Base-by-base conservation (phyloP, 2,888 invertebrate genomes). In the Patella pellucida region DNA sequence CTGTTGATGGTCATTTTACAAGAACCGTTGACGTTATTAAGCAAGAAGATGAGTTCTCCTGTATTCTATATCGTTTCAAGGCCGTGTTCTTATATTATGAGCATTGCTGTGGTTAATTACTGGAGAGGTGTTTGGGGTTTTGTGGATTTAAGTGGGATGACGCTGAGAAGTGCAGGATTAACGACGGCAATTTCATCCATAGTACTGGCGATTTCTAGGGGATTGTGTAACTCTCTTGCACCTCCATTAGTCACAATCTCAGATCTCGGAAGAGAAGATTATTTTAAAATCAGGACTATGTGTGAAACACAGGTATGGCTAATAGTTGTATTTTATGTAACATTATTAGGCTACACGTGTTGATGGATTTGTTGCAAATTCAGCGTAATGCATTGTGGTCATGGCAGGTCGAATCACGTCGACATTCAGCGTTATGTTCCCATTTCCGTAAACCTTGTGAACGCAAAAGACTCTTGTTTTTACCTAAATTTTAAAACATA, bases 21-120 rank as follows among this genome's bases (percentile, higher is more conserved):
- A 62, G 62, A 62, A 9, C 62, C n/a, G 2, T 62, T 62, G 19
- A 62, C 62, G 19, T 3, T 3, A 11, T 23, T 62, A 23, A 62
- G 23, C 23, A 23, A 62, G n/a, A 62, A 62, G 62, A 62, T 62
- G 62, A 62, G 62, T 62, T n/a, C 19, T 62, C n/a, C 62, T 23
- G 7, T 23, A 23, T 62, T 62, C 4, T 62, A 14, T 62, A 7
- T 62, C 19, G 12, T n/a, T 62, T 62, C 62, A 14, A 11, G 62
- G 14, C 19, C 23, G 9, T 14, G 23, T 62, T 7, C 62, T 12
- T 62, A 62, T 23, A 62, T 62, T 15, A 7, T 62, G 5, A 23
- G 62, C 12, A 4, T 19, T 62, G 62, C 62, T 19, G 9, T 62
- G 11, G 19, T 62, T 4, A 62, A 62, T 62, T 62, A 62, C 23